Evolutionary conservation across 2,797 vertebrate genomes (phyloP).

Genomic region (Channa striata): DNA sequence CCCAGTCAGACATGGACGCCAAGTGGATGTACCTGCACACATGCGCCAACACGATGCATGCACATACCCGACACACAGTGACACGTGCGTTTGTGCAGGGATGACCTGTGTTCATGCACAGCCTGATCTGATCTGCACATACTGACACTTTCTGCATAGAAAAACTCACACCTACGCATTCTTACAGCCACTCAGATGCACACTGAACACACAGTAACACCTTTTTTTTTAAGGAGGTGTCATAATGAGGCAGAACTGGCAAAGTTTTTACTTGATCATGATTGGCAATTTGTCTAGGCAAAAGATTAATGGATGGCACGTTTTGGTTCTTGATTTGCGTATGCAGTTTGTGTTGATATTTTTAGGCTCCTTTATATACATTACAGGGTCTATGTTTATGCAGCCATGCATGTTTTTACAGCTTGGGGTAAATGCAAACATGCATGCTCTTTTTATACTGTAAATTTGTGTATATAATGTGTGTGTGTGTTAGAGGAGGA

Average conservation of each 20-base stretch:
- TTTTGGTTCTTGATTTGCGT: conserved; percentile 1
- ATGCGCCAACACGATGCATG: conserved; percentile 31
- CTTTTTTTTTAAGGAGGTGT: conserved; percentile 27
- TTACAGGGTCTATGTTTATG: conserved; percentile 13
- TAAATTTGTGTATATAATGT: background rate
- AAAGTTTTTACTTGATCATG: conserved; percentile 31
- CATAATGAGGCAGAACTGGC: conserved; percentile 24
- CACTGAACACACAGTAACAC: conserved; percentile 25
- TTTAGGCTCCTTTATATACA: conserved; percentile 5
- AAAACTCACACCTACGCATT: conserved; percentile 42
- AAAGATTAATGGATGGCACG: conserved; percentile 12
- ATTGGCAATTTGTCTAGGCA: conserved; percentile 1
- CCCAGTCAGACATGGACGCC: conserved; percentile 70
- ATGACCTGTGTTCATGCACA: conserved; percentile 29
- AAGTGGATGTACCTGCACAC: conserved; percentile 78
- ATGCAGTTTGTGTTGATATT: conserved; percentile 19
- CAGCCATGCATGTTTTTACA: conserved; percentile 36
- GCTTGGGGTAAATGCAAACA: conserved; percentile 16
- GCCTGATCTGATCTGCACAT: conserved; percentile 42
- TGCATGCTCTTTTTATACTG: conserved; percentile 16
- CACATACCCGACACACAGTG: conserved; percentile 39
- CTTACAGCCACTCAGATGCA: conserved; percentile 41
- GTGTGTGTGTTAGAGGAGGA: conserved; percentile 49
- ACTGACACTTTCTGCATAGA: conserved; percentile 51
- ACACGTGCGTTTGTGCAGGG: conserved; percentile 21